Conservation (phyloP, 2,113 vertebrate species). For the Cyanoramphus novaezelandiae region DNA sequence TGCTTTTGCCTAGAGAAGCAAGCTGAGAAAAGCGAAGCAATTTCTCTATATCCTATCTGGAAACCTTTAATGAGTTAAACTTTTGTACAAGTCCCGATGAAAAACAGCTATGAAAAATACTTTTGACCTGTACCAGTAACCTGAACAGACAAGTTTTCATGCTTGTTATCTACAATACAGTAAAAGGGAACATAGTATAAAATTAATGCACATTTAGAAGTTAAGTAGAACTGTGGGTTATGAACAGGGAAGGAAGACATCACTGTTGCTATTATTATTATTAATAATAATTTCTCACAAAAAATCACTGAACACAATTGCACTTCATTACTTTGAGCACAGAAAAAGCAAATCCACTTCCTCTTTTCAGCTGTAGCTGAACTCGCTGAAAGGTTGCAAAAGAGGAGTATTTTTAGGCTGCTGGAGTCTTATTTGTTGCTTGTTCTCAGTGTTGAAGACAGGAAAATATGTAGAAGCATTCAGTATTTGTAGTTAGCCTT, state of each 20-base stretch:
- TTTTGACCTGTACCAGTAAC: background rate
- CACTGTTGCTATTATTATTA: background rate
- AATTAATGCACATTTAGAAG: background rate
- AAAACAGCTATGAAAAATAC: background rate
- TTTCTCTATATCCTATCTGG: background rate
- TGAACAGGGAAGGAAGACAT: background rate
- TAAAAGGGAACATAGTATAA: background rate
- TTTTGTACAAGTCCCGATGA: background rate
- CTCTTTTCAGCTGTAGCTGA: background rate
- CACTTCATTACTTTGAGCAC: background rate
- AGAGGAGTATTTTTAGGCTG: background rate
- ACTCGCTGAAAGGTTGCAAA: background rate
- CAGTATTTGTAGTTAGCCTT: background rate
- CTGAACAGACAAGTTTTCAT: background rate
- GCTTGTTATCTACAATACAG: background rate
- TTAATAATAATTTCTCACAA: background rate
- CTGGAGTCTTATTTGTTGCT: background rate
- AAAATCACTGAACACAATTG: background rate
- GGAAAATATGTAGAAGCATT: background rate
- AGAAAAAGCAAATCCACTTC: background rate
- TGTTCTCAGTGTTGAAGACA: background rate
- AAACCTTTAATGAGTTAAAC: background rate
- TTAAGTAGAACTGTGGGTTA: background rate
- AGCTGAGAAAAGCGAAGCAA: background rate
- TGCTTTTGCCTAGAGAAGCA: background rate